A percentile compares a stretch with the other conserved stretches of the same genome.
phyloP scores from a whole-genome alignment of 2,113 vertebrate species.

The Strix aluco region DNA sequence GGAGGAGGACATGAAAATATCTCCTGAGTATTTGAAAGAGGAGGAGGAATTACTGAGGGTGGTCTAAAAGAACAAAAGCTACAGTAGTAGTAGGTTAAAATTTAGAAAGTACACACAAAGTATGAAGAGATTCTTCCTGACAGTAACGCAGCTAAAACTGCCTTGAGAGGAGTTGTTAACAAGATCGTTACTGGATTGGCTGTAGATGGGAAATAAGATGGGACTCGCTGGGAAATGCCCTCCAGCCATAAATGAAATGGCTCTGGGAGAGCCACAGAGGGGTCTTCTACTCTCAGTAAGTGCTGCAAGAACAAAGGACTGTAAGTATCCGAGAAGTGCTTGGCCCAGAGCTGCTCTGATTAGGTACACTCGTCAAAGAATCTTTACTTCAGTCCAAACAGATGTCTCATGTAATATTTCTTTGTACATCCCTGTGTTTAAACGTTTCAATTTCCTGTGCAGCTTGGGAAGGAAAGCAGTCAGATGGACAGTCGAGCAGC shows the following conservation, averaged over 20 bases:
- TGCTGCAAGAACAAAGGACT: not conserved
- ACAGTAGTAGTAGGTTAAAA: too few species aligned
- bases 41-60: not conserved
- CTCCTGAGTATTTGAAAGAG: not conserved
- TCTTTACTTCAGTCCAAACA: not conserved
- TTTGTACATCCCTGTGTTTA: not conserved
- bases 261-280: not conserved
- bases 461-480: conserved; percentile 82
- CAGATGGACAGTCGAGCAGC: conserved; percentile 72
- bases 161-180: not conserved
- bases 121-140: not conserved
- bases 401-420: not conserved
- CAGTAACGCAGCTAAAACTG: not conserved
- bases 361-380: accelerated
- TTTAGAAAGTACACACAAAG: not conserved
- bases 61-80: not conserved
- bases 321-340: not conserved
- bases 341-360: not conserved
- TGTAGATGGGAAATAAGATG: not conserved
- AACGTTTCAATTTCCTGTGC: not conserved
- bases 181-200: not conserved
- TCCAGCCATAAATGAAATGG: accelerated
- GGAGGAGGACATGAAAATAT: not conserved
- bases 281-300: accelerated
- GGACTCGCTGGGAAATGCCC: not conserved